phyloP scores from a whole-genome alignment of 2,888 invertebrate species.

The Erebia aethiops region DNA sequence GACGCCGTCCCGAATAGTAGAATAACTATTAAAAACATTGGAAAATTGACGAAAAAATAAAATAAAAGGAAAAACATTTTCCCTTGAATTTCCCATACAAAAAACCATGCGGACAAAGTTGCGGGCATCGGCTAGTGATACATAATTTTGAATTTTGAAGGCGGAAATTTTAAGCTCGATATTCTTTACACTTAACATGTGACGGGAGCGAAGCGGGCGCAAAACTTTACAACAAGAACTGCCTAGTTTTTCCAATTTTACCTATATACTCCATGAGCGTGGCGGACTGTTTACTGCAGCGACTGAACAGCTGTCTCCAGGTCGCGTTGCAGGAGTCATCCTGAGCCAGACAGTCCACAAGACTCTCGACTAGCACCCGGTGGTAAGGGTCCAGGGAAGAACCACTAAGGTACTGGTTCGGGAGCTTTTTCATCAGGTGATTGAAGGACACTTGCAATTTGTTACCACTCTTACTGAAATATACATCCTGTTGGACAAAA shows the following conservation, averaged over 20 bases:
- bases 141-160: no score
- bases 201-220: background rate
- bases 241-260: slow-evolving; percentile 43
- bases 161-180: no score
- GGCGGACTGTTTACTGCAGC: slow-evolving; percentile 86
- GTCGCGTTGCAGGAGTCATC: slow-evolving; percentile 86
- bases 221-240: background rate
- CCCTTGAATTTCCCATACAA: no score
- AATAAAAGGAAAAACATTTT: no score
- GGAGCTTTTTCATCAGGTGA: slow-evolving; percentile 85
- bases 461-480: slow-evolving; percentile 72
- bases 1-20: no score
- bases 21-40: no score
- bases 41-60: no score
- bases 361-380: slow-evolving; percentile 83
- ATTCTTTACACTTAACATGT: background rate
- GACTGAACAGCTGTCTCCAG: slow-evolving; percentile 87
- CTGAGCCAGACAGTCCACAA: slow-evolving; percentile 83
- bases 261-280: slow-evolving; percentile 84
- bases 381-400: slow-evolving; percentile 71
- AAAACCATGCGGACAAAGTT: no score
- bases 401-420: slow-evolving; percentile 74
- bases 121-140: no score
- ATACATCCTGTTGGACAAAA: slow-evolving; percentile 63
- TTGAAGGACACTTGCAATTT: slow-evolving; percentile 83